phyloP scores from a whole-genome alignment of 1,140 invertebrate genomes.

The Ostrea denselamellosa region DNA sequence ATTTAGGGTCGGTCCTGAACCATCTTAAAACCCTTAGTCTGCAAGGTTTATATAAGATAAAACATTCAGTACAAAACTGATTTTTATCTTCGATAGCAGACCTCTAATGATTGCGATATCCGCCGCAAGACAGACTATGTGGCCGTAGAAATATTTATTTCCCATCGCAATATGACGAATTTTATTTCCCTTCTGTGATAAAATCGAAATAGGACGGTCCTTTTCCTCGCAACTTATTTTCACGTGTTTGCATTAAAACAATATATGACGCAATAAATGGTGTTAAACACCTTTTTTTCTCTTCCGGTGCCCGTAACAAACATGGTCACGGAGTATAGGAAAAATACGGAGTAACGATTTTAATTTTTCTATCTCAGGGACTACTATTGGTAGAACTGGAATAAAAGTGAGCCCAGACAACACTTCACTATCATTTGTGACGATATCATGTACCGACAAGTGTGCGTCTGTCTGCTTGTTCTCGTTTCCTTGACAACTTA shows the following conservation, averaged over 20 bases:
- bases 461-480: not conserved
- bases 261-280: not conserved
- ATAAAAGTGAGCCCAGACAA: not conserved
- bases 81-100: not conserved
- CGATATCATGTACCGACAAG: not conserved
- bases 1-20: too few relatives aligned
- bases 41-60: not conserved
- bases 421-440: not conserved
- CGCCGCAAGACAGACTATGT: not conserved
- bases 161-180: not conserved
- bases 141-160: conserved; percentile 20
- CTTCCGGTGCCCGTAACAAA: not conserved
- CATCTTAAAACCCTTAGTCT: too few relatives aligned
- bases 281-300: not conserved
- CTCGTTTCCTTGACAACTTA: not conserved
- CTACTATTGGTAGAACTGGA: not conserved
- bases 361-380: not conserved
- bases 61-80: not conserved
- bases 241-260: not conserved
- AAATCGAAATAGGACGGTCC: not conserved
- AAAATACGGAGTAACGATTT: not conserved
- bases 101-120: not conserved
- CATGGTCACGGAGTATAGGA: not conserved
- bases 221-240: not conserved
- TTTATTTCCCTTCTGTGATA: conserved; percentile 5